A percentile compares a stretch with the other conserved stretches of the same genome.
These are phyloP conservation scores for Odontocerum albicorne DNA, from an alignment of 2,888 invertebrate genomes.

Conservation along the genomic window DNA sequence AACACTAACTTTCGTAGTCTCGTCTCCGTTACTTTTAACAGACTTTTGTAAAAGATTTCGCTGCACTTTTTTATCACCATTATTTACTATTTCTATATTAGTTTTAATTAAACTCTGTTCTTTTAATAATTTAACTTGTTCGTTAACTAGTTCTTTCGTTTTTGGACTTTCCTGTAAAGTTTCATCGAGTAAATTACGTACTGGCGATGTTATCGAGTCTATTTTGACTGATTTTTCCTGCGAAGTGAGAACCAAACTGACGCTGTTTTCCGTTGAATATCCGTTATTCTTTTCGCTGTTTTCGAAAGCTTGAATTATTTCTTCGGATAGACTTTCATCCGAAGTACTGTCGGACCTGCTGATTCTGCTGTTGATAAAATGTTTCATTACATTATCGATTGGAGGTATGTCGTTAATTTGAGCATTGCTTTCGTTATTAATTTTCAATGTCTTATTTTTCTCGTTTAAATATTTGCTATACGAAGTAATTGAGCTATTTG, in stretches of 20 bases:
- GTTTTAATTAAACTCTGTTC: conserved; percentile 16
- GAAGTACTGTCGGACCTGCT: neutral
- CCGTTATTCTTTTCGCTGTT: conserved; percentile 1
- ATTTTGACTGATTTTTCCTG: conserved; percentile 12
- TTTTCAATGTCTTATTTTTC: conserved; percentile 9
- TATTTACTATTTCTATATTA: too few species aligned
- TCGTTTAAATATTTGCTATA: conserved; percentile 25
- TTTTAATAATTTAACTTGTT: conserved; percentile 22
- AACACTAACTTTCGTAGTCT: too few species aligned
- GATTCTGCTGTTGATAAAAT: conserved; percentile 10
- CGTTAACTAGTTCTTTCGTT: conserved; percentile 20
- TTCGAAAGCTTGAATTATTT: conserved; percentile 23
- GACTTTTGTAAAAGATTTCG: too few species aligned
- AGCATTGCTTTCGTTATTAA: neutral
- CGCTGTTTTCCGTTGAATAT: neutral
- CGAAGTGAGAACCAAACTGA: neutral
- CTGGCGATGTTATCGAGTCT: conserved; percentile 9
- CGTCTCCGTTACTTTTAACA: too few species aligned
- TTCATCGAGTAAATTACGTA: conserved; percentile 20
- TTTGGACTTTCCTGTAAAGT: conserved; percentile 23
- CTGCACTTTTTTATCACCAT: too few species aligned
- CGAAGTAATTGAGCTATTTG: conserved; percentile 1
- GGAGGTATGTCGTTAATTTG: neutral
- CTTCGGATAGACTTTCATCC: conserved; percentile 32
- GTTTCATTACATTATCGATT: conserved; percentile 18